A percentile compares a stretch with the other conserved stretches of the same genome.
Conservation (phyloP, 92 coral and sea anemone genomes). For the Parazoanthus darwini region DNA sequence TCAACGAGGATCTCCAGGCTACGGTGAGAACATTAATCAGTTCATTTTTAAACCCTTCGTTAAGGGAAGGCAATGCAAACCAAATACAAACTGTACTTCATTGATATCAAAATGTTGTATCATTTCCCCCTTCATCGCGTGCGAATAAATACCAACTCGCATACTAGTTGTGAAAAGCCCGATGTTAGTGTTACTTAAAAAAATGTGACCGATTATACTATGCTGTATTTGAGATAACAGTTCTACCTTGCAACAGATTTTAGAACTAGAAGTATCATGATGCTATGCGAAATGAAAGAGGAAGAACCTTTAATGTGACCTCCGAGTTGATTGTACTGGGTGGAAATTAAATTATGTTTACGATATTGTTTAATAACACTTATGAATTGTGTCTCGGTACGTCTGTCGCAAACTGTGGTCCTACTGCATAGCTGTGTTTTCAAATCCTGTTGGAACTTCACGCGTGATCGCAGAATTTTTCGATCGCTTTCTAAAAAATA, state of each 20-base stretch:
- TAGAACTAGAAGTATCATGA: not conserved
- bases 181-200: not conserved
- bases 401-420: not conserved
- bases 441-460: not conserved
- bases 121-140: not conserved
- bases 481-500: not conserved
- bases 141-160: not conserved
- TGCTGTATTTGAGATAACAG: not conserved
- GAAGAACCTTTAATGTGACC: too few relatives aligned
- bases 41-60: not conserved
- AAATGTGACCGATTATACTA: not conserved
- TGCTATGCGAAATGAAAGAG: not conserved
- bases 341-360: too few relatives aligned
- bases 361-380: too few relatives aligned
- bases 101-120: not conserved
- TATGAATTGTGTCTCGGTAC: not conserved
- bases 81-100: not conserved
- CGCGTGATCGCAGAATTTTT: not conserved
- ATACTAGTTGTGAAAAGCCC: not conserved
- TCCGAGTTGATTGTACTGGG: not conserved
- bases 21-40: not conserved
- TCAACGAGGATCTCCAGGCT: conserved; percentile 19
- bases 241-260: not conserved
- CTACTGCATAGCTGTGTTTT: not conserved
- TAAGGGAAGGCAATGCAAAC: not conserved